phyloP scores from a whole-genome alignment of 2,888 invertebrate genomes.

The Pseudoips prasinana region DNA sequence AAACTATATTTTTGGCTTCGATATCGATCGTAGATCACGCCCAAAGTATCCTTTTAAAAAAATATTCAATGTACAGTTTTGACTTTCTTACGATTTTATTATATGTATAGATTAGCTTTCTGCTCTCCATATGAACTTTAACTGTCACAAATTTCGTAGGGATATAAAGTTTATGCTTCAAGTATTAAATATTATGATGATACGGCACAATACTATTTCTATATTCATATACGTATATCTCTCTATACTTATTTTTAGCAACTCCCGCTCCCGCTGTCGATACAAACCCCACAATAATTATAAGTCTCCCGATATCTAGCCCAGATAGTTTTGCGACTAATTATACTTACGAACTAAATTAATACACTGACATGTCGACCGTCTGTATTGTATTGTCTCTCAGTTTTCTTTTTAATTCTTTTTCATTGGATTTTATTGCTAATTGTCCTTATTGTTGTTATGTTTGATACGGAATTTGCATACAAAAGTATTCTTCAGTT shows the following conservation, averaged over 20 bases:
- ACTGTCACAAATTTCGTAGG: no score
- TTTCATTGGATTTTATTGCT: conserved; percentile 32
- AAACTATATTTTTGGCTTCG: no score
- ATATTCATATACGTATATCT: no score
- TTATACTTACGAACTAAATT: conserved; percentile 40
- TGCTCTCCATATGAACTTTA: no score
- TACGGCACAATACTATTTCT: no score
- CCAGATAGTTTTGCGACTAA: conserved; percentile 35
- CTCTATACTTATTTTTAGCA: not conserved
- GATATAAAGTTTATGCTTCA: no score
- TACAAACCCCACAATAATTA: conserved; percentile 3
- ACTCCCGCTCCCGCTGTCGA: not conserved
- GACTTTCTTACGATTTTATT: no score
- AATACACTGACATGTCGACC: conserved; percentile 30
- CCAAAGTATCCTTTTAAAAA: no score
- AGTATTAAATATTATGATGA: no score
- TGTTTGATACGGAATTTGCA: conserved; percentile 34
- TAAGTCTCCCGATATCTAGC: conserved; percentile 14
- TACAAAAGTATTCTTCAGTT: conserved; percentile 32
- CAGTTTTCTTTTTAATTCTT: conserved; percentile 25
- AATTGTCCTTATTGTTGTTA: conserved; percentile 32
- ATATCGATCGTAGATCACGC: no score
- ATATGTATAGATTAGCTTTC: no score
- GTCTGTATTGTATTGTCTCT: conserved; percentile 39
- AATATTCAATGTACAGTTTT: no score